Evolutionary conservation across 2,113 vertebrate species (phyloP).

Genomic region (Anoura caudifer): DNA sequence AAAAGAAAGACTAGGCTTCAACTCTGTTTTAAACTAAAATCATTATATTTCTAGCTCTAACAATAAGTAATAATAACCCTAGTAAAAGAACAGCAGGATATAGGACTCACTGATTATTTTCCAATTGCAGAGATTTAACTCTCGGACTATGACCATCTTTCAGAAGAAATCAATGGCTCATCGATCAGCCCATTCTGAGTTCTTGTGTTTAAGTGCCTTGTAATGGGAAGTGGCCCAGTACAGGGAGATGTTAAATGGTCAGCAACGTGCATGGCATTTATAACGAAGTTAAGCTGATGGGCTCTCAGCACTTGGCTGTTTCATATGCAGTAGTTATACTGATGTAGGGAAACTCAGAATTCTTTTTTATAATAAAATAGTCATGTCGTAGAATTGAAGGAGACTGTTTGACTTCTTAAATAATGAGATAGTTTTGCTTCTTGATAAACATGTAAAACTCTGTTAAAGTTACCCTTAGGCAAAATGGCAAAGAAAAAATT

Average conservation of each 20-base stretch:
- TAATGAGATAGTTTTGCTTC: background rate
- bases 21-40: background rate
- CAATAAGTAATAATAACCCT: background rate
- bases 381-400: background rate
- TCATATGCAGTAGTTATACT: background rate
- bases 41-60: background rate
- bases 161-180: slow-evolving; percentile 46
- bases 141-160: slow-evolving; percentile 39
- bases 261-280: slow-evolving; percentile 59
- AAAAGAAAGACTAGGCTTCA: background rate
- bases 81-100: slow-evolving; percentile 18
- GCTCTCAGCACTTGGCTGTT: slow-evolving; percentile 48
- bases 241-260: slow-evolving; percentile 57
- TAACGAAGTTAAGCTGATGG: slow-evolving; percentile 64
- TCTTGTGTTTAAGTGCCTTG: slow-evolving; percentile 51
- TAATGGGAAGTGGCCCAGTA: slow-evolving; percentile 61
- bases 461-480: background rate
- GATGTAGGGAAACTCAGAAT: background rate
- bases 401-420: background rate
- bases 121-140: slow-evolving; percentile 1
- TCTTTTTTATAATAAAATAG: background rate
- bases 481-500: background rate
- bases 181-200: slow-evolving; percentile 43
- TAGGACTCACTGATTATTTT: background rate
- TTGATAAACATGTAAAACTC: background rate